These are phyloP conservation scores for Linnaemya vulpina DNA, from an alignment of 2,888 invertebrate genomes.

Conservation along the genomic window DNA sequence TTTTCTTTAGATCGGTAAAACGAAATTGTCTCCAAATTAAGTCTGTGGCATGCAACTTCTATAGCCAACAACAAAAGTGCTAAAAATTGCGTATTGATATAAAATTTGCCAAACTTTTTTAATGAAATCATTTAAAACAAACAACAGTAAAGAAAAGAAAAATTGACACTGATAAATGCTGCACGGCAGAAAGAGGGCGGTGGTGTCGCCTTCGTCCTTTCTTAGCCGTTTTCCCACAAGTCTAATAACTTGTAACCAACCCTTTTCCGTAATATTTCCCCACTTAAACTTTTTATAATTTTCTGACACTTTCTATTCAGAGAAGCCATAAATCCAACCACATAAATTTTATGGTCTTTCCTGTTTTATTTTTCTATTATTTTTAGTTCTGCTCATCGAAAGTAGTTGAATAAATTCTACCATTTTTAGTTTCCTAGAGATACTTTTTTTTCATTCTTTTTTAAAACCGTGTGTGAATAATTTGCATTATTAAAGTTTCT, in stretches of 20 bases:
- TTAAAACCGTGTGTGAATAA: constrained; percentile 26
- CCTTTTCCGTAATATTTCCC: constrained; percentile 1
- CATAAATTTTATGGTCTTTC: constrained; percentile 32
- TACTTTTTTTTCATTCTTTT: background rate
- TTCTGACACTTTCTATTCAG: constrained; percentile 39
- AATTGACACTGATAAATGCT: background rate
- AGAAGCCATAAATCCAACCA: constrained; percentile 42
- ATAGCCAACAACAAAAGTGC: background rate
- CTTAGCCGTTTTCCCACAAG: constrained; percentile 28
- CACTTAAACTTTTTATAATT: background rate
- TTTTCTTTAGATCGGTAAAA: too few species aligned
- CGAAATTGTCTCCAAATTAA: too few species aligned
- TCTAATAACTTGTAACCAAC: background rate
- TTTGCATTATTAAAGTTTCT: constrained; percentile 45
- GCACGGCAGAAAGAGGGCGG: background rate
- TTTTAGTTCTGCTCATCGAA: background rate
- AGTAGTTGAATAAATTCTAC: background rate
- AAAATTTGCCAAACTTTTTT: background rate
- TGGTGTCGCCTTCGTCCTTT: background rate
- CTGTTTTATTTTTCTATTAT: background rate
- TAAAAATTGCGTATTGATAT: background rate
- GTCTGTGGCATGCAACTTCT: too few species aligned
- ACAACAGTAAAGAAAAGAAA: background rate
- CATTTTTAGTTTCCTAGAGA: background rate
- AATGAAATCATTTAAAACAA: background rate